Base-by-base conservation (phyloP, 1,140 invertebrate species). In the Drosophila gunungcola region DNA sequence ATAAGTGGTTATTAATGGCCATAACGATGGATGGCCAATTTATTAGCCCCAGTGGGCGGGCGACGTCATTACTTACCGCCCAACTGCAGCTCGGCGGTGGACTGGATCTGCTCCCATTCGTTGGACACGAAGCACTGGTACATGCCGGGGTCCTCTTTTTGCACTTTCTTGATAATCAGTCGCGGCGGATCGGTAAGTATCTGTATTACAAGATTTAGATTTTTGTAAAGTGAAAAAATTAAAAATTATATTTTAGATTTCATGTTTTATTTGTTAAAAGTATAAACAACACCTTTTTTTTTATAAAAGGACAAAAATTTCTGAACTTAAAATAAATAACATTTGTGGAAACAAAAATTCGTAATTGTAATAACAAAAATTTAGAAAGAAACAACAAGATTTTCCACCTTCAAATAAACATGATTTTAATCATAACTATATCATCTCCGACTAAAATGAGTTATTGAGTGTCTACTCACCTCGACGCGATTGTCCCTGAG, bases 71-170 rank as follows among this genome's bases (percentile, higher is more conserved):
- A 67, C 78, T 73, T 41, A 98, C 97, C 96, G 78, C 97, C 97
- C 69, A 98, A 95, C 73, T 95, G 94, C 7, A 98, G 94, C 90
- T 97, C 96, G 1, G 97, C 95, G 10, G 95, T 96, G 0, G 96
- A 96, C 89, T 97, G 96, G 21, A 95, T 96, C 93, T 97, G 96
- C 85, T 97, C 96, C 92, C 95, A 96, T 63, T 97, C 96, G 79
- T 97, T 97, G 73, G 95, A 95, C 3, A 96, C 97, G 70, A 97
- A 96, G 92, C 98, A 99, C 78, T 98, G 97, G 93, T 98, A 98
- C 94, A 97, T 96, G n/a, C 91, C 92, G 0, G 92, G 91, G 62
- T 92, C 92, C 41, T 92, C 92, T 49, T 92, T 92, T 48, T 92
- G 91, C 58, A 92, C 88, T 38, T 92, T 92, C 51, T 91, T 92